Evolutionary conservation across 2,888 invertebrate species (phyloP).

Genomic region (Cephalotes varians): DNA sequence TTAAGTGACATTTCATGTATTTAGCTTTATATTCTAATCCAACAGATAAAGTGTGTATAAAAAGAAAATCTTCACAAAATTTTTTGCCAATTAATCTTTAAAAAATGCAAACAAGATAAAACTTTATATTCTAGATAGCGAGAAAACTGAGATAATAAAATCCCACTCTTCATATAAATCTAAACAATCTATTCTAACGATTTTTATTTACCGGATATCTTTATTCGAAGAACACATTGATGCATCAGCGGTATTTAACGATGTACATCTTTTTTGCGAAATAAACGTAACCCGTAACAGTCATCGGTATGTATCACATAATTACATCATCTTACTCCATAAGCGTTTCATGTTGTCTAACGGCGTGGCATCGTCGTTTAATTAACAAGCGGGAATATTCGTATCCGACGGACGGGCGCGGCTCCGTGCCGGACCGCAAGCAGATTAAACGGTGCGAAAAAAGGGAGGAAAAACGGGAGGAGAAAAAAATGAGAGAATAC

Average conservation of each 20-base stretch:
- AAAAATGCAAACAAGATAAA: background rate
- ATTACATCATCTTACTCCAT: slow-evolving; percentile 52
- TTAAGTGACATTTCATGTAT: slow-evolving; percentile 51
- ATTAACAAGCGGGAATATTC: slow-evolving; percentile 52
- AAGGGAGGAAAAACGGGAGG: background rate
- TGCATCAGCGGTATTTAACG: background rate
- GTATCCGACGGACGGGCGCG: slow-evolving; percentile 31
- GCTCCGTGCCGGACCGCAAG: slow-evolving; percentile 40
- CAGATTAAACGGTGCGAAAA: slow-evolving; percentile 45
- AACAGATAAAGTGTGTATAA: background rate
- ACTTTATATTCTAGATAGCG: background rate
- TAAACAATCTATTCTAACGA: background rate
- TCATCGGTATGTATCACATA: slow-evolving; percentile 11
- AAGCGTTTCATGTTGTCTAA: slow-evolving; percentile 38
- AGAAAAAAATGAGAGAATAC: background rate
- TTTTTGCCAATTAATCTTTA: background rate
- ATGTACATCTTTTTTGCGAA: background rate
- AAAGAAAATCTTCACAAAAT: background rate
- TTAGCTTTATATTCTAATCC: slow-evolving; percentile 6
- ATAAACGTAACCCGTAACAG: background rate
- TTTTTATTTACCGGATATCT: background rate
- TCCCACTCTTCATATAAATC: background rate
- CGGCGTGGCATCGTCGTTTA: slow-evolving; percentile 37
- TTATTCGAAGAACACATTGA: background rate
- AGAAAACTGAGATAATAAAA: background rate